These are phyloP conservation scores for Phortica variegata DNA, from an alignment of 1,140 invertebrate species.

Conservation along the genomic window DNA sequence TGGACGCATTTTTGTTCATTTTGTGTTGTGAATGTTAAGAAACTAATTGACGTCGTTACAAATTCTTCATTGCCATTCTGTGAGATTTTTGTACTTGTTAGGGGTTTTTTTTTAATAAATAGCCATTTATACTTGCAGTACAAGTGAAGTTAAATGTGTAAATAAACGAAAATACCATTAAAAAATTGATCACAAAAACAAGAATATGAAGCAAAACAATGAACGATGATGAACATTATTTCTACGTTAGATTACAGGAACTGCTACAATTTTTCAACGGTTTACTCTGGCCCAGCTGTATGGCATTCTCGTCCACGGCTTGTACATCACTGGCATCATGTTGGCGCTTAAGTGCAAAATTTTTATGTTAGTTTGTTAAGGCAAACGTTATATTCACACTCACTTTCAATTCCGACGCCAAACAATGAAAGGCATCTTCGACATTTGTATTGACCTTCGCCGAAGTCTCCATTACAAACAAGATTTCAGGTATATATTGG, in stretches of 20 bases:
- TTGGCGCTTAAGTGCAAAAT: slow-evolving; percentile 25
- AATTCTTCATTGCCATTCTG: no score
- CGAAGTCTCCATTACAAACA: slow-evolving; percentile 85
- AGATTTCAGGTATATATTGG: slow-evolving; percentile 79
- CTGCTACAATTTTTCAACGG: slow-evolving; percentile 51
- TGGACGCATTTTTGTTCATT: no score
- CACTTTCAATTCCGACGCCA: slow-evolving; percentile 86
- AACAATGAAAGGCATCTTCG: slow-evolving; percentile 84
- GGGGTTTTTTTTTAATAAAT: slow-evolving; percentile 18
- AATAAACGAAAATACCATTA: no score
- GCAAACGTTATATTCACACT: slow-evolving; percentile 1
- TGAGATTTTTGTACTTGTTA: no score
- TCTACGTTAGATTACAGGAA: slow-evolving; percentile 54
- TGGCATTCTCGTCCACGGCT: slow-evolving; percentile 35
- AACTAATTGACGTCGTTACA: no score
- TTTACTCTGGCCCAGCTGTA: slow-evolving; percentile 48
- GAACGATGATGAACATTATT: slow-evolving; percentile 9
- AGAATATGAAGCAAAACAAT: slow-evolving; percentile 25
- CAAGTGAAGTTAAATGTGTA: no score
- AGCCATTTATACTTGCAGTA: slow-evolving; percentile 28
- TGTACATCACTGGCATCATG: slow-evolving; percentile 41
- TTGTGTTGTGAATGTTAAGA: no score
- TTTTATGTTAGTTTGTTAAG: neutral
- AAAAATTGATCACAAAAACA: slow-evolving; percentile 43
- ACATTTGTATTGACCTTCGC: slow-evolving; percentile 93